A percentile compares a stretch with the other conserved stretches of the same genome.
phyloP scores from a whole-genome alignment of 2,888 invertebrate species.

The Tuberolachnus salignus region DNA sequence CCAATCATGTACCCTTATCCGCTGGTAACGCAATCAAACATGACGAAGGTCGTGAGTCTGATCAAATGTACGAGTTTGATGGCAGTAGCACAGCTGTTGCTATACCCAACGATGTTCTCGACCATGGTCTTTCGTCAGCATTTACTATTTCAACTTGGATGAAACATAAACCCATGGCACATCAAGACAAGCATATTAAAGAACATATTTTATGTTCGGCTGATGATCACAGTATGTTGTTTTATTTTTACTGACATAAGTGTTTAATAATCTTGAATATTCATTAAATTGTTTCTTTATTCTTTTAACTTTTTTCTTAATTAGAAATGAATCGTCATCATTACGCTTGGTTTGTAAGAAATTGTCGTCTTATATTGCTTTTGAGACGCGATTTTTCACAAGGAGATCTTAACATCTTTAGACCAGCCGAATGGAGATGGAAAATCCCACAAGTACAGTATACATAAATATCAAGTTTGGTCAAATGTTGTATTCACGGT shows the following conservation, averaged over 20 bases:
- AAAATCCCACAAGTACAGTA: constrained; percentile 80
- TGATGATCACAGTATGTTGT: constrained; percentile 89
- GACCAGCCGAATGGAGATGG: constrained; percentile 99
- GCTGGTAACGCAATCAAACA: constrained; percentile 68
- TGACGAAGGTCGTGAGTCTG: constrained; percentile 75
- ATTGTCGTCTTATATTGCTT: constrained; percentile 93
- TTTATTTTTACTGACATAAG: background rate
- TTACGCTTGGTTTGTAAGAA: constrained; percentile 94
- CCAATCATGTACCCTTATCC: constrained; percentile 62
- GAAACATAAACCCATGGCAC: constrained; percentile 82
- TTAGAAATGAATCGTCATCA: constrained; percentile 98
- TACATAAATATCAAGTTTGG: background rate
- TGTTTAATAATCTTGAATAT: too few relatives aligned
- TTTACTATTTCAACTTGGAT: constrained; percentile 96
- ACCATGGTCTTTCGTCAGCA: constrained; percentile 77
- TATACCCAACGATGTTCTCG: constrained; percentile 77
- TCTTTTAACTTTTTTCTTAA: constrained; percentile 8
- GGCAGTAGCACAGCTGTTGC: constrained; percentile 86
- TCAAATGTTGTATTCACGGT: background rate
- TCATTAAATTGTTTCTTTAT: constrained; percentile 13
- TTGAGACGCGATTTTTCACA: constrained; percentile 89
- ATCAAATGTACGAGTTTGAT: constrained; percentile 95
- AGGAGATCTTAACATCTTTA: constrained; percentile 90
- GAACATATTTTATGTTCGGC: constrained; percentile 97
- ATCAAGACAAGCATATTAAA: constrained; percentile 86